Evolutionary conservation across 2,888 invertebrate genomes (phyloP).

Genomic region (Cordilura impudica): DNA sequence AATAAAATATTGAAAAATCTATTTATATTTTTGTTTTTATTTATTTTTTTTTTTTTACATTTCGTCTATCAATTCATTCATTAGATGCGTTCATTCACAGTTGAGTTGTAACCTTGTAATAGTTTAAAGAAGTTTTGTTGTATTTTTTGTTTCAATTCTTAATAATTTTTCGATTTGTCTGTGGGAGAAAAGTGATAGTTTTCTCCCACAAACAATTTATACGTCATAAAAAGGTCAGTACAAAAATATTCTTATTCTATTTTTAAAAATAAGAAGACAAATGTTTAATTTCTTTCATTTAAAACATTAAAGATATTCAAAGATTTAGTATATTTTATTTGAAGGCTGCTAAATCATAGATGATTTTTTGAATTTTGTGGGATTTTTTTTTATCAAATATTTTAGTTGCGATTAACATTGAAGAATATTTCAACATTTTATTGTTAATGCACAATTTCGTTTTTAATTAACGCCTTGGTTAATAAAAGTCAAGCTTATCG

Average conservation of each 20-base stretch:
- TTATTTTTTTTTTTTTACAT: background rate
- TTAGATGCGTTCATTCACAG: background rate
- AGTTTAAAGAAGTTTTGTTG: background rate
- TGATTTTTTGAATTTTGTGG: no score
- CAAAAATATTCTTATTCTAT: background rate
- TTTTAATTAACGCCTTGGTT: no score
- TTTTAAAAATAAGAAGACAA: no score
- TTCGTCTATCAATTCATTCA: background rate
- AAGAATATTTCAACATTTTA: no score
- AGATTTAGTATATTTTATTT: no score
- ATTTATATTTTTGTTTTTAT: background rate
- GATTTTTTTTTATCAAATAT: no score
- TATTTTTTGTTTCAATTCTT: background rate
- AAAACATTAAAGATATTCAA: no score
- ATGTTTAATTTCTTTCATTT: no score
- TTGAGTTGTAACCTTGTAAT: slow-evolving; percentile 21
- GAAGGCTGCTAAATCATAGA: no score
- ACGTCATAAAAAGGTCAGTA: background rate
- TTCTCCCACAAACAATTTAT: background rate
- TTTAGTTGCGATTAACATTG: no score
- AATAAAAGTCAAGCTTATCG: no score
- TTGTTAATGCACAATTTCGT: no score
- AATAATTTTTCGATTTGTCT: background rate
- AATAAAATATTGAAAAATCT: background rate
- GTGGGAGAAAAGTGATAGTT: background rate